These are phyloP conservation scores for Margarornis squamiger DNA, from an alignment of 2,797 vertebrate genomes.

Conservation along the genomic window DNA sequence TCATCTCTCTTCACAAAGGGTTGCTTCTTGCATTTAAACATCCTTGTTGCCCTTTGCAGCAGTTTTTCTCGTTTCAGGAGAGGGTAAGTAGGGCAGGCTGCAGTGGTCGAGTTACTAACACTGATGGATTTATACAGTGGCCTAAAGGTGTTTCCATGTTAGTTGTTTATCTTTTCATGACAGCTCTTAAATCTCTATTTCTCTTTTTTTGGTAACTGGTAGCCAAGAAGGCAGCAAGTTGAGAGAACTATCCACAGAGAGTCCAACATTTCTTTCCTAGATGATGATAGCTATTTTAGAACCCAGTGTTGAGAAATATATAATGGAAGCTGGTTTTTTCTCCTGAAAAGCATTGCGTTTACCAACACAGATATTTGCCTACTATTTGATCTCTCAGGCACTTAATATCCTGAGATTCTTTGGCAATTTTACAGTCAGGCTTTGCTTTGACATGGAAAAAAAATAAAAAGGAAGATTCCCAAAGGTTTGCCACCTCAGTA, in stretches of 20 bases:
- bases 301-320: background rate
- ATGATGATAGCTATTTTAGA: background rate
- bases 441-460: background rate
- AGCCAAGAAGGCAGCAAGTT: background rate
- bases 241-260: background rate
- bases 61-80: background rate
- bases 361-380: background rate
- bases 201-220: background rate
- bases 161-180: background rate
- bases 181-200: background rate
- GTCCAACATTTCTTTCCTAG: background rate
- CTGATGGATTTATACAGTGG: background rate
- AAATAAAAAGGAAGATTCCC: background rate
- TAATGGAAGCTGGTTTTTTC: background rate
- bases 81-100: background rate
- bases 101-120: background rate
- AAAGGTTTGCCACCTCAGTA: background rate
- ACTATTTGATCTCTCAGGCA: background rate
- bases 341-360: background rate
- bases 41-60: background rate
- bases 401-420: background rate
- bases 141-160: background rate
- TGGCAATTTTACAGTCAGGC: background rate
- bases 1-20: background rate
- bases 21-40: background rate